Conservation (phyloP, 2,113 vertebrate species). For the Dryoscopus gambensis region DNA sequence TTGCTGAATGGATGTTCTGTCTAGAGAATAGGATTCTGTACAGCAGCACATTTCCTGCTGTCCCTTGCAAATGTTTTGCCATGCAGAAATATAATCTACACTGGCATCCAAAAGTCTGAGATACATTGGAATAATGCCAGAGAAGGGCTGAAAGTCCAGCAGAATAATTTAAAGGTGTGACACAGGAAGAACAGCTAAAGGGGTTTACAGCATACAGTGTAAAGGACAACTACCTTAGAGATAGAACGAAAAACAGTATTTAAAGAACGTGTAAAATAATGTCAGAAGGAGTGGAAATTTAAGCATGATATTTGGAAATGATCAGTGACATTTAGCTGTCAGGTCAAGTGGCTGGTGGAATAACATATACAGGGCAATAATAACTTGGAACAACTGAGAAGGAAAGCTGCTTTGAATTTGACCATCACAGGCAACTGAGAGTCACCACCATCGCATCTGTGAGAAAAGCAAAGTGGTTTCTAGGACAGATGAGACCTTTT, state of each 20-base stretch:
- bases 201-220: not conserved
- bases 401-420: not conserved
- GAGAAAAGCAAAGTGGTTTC: not conserved
- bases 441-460: not conserved
- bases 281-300: not conserved
- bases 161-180: not conserved
- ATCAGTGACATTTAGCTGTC: not conserved
- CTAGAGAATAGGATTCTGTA: not conserved
- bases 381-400: not conserved
- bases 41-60: not conserved
- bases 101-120: not conserved
- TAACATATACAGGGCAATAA: not conserved
- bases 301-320: not conserved
- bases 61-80: not conserved
- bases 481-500: not conserved
- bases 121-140: not conserved
- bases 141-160: not conserved
- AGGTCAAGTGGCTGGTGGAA: not conserved
- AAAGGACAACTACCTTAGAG: not conserved
- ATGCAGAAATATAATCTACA: not conserved
- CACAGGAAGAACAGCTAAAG: not conserved
- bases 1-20: not conserved
- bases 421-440: rapidly evolving
- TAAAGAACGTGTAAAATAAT: not conserved
- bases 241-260: not conserved